These are phyloP conservation scores for Andrena flavipes DNA, from an alignment of 2,888 invertebrate species.

Conservation along the genomic window DNA sequence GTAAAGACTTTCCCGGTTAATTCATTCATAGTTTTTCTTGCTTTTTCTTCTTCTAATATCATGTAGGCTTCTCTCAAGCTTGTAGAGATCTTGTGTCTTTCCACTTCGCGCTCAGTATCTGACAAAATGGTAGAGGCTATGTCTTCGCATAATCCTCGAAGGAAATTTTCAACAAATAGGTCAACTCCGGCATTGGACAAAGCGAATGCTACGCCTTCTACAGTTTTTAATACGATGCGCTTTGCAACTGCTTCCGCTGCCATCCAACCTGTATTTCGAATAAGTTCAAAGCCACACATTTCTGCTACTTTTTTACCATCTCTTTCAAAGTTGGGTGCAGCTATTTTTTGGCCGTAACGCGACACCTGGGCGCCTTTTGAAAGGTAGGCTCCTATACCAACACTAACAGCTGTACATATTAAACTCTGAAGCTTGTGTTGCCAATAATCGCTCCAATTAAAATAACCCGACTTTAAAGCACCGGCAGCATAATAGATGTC, in stretches of 20 bases:
- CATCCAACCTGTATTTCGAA: not conserved
- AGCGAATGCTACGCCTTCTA: conserved; percentile 5
- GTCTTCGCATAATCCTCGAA: not conserved
- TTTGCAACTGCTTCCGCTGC: conserved; percentile 4
- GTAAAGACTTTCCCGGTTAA: not conserved
- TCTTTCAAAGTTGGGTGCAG: not conserved
- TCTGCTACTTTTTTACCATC: conserved; percentile 7
- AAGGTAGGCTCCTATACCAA: conserved; percentile 5
- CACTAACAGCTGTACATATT: not conserved
- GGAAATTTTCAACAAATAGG: conserved; percentile 4
- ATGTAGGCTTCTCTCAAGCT: not conserved
- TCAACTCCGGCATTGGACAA: conserved; percentile 13
- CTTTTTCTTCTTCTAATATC: conserved; percentile 11
- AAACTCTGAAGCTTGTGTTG: conserved; percentile 23
- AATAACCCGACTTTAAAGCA: conserved; percentile 29
- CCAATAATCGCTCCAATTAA: conserved; percentile 18
- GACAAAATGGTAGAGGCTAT: conserved; percentile 19
- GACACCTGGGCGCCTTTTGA: conserved; percentile 17
- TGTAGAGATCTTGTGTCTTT: not conserved
- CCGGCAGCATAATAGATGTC: conserved; percentile 68
- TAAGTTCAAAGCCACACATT: not conserved
- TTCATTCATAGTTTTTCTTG: not conserved
- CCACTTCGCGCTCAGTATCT: not conserved
- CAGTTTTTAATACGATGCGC: conserved; percentile 4
- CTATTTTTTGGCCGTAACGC: conserved; percentile 11